Conservation (phyloP, 2,888 invertebrate species). For the Plagodis dolabraria region DNA sequence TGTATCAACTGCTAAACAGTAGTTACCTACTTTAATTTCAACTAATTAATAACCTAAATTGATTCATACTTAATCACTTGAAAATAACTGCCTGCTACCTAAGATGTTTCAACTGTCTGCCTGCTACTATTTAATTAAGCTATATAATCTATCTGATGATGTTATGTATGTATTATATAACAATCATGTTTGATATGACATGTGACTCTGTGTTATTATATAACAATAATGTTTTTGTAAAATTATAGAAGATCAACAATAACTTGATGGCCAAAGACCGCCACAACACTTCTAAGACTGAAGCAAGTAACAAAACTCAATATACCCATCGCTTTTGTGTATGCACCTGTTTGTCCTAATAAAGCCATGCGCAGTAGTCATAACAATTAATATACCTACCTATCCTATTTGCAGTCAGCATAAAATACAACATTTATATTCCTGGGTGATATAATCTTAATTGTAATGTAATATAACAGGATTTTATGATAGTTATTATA, state of each 20-base stretch:
- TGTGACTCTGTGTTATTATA: constrained; percentile 22
- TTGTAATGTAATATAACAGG: no score
- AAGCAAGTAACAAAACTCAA: constrained; percentile 79
- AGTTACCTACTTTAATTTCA: no score
- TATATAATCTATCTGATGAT: not conserved
- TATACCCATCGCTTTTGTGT: constrained; percentile 71
- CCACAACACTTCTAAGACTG: constrained; percentile 77
- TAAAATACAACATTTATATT: not conserved
- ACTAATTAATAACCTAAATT: no score
- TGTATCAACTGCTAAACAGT: no score
- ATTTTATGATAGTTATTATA: no score
- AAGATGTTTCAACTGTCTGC: no score
- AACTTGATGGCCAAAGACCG: constrained; percentile 66
- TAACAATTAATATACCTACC: no score
- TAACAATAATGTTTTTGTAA: constrained; percentile 52
- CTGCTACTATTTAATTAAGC: not conserved
- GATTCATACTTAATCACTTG: no score
- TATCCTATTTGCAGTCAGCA: not conserved
- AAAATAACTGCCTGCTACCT: not conserved
- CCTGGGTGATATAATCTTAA: not conserved
- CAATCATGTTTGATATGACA: constrained; percentile 7
- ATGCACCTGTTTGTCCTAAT: constrained; percentile 45
- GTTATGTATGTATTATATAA: not conserved
- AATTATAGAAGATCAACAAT: constrained; percentile 82
- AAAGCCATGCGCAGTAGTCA: constrained; percentile 6